phyloP scores from a whole-genome alignment of 37 sponge, comb jelly and placozoan genomes.

The Crambe crambe region DNA sequence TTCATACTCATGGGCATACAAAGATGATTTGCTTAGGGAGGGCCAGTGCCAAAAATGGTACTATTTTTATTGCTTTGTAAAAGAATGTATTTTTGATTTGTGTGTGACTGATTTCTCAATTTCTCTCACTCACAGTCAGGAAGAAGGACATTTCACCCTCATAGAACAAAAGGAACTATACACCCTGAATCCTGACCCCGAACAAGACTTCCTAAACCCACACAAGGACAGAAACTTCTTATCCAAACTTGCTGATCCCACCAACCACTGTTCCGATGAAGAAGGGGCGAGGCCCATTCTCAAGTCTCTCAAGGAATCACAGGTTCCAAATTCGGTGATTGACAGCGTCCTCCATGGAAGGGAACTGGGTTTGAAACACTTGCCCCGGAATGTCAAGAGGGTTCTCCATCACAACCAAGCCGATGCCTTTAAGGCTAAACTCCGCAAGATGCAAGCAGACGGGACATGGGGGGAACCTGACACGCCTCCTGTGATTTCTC shows the following conservation, averaged over 20 bases:
- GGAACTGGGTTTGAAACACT: background rate
- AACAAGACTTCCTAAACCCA: constrained; percentile 1
- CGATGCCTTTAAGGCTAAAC: background rate
- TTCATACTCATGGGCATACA: no score
- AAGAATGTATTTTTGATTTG: no score
- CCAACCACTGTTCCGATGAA: background rate
- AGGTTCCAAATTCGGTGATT: constrained; percentile 6
- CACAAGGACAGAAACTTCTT: constrained; percentile 23
- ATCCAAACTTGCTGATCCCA: background rate
- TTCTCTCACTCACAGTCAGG: no score
- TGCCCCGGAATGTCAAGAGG: background rate
- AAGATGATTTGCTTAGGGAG: no score
- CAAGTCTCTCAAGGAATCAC: constrained; percentile 10
- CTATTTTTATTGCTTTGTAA: no score
- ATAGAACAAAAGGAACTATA: constrained; percentile 71
- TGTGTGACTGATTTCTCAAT: no score
- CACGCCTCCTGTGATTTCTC: background rate
- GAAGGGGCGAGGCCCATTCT: constrained; percentile 18
- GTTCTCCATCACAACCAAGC: background rate
- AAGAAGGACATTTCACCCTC: constrained; percentile 19
- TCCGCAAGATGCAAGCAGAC: background rate
- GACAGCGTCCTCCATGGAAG: constrained; percentile 38
- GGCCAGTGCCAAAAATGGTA: no score
- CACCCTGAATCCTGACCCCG: background rate
- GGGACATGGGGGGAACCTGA: background rate